A percentile compares a stretch with the other conserved stretches of the same genome.
phyloP scores from a whole-genome alignment of 2,888 invertebrate genomes.

The Xestia c-nigrum region DNA sequence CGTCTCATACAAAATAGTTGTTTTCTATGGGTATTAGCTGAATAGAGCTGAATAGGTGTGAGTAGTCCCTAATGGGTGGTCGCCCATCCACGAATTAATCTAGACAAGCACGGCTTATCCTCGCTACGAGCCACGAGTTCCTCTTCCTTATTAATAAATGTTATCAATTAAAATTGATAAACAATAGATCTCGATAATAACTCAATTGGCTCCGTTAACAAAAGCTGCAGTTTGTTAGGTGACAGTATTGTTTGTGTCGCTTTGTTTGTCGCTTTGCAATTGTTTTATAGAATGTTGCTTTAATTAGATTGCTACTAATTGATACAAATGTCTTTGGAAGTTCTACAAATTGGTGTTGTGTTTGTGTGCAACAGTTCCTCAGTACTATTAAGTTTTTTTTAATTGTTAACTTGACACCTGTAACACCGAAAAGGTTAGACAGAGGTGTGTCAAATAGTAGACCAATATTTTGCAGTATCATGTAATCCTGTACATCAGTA shows the following conservation, averaged over 20 bases:
- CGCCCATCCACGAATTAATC: background rate
- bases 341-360: background rate
- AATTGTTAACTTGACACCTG: background rate
- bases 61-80: too few species aligned
- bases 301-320: background rate
- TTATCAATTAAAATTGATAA: constrained; percentile 24
- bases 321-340: background rate
- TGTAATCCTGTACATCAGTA: background rate
- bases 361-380: background rate
- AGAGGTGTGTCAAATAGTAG: background rate
- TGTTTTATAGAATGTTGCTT: background rate
- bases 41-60: too few species aligned
- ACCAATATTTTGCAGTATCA: background rate
- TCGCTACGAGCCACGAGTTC: background rate
- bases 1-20: too few species aligned
- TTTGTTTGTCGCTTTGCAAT: constrained; percentile 3
- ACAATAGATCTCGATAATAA: constrained; percentile 10
- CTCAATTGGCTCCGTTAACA: background rate
- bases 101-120: background rate
- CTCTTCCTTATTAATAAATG: background rate
- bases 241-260: constrained; percentile 1
- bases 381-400: background rate
- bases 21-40: too few species aligned
- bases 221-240: constrained; percentile 1
- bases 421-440: background rate